Percentiles rank a stretch among this genome's conserved stretches.
phyloP scores from a whole-genome alignment of 2,113 vertebrate species.

The Saccopteryx bilineata region DNA sequence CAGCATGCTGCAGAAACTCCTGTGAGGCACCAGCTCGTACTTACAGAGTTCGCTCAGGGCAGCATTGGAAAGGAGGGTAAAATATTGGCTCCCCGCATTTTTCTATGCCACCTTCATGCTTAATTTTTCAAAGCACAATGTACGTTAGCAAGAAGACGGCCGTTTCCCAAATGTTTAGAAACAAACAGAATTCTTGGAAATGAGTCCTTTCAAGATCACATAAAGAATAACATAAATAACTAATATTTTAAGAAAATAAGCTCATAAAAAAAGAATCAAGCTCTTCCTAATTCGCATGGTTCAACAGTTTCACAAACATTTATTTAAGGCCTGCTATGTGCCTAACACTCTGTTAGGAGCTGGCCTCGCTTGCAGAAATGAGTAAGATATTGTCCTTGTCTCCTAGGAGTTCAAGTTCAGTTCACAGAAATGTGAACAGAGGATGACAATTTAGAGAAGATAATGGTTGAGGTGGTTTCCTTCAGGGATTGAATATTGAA shows the following conservation, averaged over 20 bases:
- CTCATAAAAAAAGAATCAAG: not conserved
- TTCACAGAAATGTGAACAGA: not conserved
- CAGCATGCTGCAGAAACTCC: not conserved
- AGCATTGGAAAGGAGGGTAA: not conserved
- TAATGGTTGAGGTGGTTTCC: not conserved
- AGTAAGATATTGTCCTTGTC: not conserved
- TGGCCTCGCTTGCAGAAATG: not conserved
- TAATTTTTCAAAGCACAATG: conserved; percentile 30
- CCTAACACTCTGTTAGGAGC: not conserved
- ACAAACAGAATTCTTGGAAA: conserved; percentile 45
- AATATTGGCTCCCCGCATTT: not conserved
- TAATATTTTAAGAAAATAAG: conserved; percentile 32
- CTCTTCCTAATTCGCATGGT: not conserved
- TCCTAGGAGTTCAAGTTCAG: not conserved
- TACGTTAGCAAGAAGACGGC: conserved; percentile 31
- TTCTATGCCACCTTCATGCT: not conserved
- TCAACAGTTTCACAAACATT: not conserved
- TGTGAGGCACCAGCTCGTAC: no score
- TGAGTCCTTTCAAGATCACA: conserved; percentile 32
- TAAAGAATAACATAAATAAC: not conserved
- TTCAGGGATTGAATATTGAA: not conserved
- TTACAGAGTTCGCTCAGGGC: not conserved
- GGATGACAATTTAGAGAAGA: not conserved
- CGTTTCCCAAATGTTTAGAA: conserved; percentile 57
- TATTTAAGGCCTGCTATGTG: not conserved